phyloP scores from a whole-genome alignment of 2,888 invertebrate genomes.

The Lasioglossum malachurum region DNA sequence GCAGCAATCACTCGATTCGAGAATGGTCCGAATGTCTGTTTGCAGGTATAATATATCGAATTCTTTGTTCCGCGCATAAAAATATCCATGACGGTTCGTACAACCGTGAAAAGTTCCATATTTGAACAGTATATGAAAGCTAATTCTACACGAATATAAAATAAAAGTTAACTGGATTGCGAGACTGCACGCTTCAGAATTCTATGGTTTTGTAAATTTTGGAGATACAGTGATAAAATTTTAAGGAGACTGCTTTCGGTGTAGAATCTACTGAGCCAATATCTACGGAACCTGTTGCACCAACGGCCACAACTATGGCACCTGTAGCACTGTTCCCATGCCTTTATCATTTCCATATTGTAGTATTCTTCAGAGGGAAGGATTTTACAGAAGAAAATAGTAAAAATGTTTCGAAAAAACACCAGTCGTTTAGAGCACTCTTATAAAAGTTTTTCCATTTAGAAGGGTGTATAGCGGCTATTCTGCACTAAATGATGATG shows the following conservation, averaged over 20 bases:
- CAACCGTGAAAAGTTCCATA: not conserved
- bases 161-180: not conserved
- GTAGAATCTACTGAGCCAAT: not conserved
- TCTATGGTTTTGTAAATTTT: not conserved
- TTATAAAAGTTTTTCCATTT: too few relatives aligned
- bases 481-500: too few relatives aligned
- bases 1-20: constrained; percentile 1
- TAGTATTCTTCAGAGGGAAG: not conserved
- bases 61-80: not conserved
- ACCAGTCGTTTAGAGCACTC: not conserved
- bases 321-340: not conserved
- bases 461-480: too few relatives aligned
- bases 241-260: not conserved
- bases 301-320: not conserved
- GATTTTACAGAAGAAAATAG: not conserved
- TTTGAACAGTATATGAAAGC: not conserved
- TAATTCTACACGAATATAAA: not conserved
- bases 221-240: too few relatives aligned
- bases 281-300: constrained; percentile 6
- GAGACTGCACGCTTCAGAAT: not conserved
- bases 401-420: not conserved
- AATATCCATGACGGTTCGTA: not conserved
- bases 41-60: not conserved
- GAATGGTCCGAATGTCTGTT: not conserved
- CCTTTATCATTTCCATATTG: not conserved